phyloP scores from a whole-genome alignment of 2,888 invertebrate species.

The Heteromurus nitidus region DNA sequence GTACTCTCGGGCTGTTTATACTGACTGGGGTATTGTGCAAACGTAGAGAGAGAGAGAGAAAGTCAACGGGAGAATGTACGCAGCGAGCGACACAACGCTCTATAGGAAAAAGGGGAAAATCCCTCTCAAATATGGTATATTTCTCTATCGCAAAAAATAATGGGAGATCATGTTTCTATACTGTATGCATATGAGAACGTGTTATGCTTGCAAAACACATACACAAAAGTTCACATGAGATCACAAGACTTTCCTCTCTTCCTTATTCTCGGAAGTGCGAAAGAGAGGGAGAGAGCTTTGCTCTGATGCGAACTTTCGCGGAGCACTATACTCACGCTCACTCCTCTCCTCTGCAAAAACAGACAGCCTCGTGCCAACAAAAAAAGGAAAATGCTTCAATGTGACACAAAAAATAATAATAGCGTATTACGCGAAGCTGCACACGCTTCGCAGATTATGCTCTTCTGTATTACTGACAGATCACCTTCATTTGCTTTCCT shows the following conservation, averaged over 20 bases:
- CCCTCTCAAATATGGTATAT: conserved; percentile 9
- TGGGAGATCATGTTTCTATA: neutral
- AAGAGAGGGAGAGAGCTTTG: too few species aligned
- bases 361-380: conserved; percentile 18
- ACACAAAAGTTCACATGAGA: conserved; percentile 46
- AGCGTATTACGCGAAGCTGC: neutral
- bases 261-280: too few species aligned
- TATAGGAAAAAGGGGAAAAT: conserved; percentile 31
- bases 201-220: neutral
- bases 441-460: conserved; percentile 19
- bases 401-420: conserved; percentile 48
- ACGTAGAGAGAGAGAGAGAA: conserved; percentile 29
- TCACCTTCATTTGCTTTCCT: neutral
- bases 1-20: conserved; percentile 15
- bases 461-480: neutral
- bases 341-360: neutral
- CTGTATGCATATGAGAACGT: neutral
- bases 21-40: conserved; percentile 43
- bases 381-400: conserved; percentile 12
- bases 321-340: neutral
- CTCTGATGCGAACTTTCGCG: too few species aligned
- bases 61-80: neutral
- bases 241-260: conserved; percentile 45
- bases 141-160: neutral
- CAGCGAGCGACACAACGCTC: too few species aligned